phyloP scores from a whole-genome alignment of 1,140 invertebrate species.

The Neodiprion virginianus region DNA sequence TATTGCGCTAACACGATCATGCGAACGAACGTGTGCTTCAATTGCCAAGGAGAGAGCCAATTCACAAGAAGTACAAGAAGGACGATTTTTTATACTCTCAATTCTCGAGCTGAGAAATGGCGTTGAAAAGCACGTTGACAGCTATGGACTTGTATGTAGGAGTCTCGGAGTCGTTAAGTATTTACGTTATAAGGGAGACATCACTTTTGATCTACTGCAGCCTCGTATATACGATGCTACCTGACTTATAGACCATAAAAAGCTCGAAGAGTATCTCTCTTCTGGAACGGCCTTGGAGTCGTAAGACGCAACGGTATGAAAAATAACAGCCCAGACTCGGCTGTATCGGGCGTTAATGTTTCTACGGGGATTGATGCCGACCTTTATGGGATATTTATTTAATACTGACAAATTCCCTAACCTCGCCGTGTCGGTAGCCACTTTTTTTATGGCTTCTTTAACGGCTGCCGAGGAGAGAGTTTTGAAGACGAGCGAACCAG shows the following conservation, averaged over 20 bases:
- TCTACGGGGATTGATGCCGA: slow-evolving; percentile 55
- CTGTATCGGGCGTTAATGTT: slow-evolving; percentile 60
- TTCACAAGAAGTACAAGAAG: too few species aligned
- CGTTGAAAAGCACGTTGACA: not conserved
- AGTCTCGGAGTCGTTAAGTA: slow-evolving; percentile 41
- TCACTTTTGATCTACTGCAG: slow-evolving; percentile 56
- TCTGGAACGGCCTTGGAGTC: slow-evolving; percentile 29
- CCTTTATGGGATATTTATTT: slow-evolving; percentile 63
- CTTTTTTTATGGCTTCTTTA: slow-evolving; percentile 54
- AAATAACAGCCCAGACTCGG: slow-evolving; percentile 55
- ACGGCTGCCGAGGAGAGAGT: slow-evolving; percentile 39
- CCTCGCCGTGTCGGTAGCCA: slow-evolving; percentile 15
- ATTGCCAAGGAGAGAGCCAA: too few species aligned
- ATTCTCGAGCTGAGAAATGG: not conserved
- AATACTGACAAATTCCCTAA: slow-evolving; percentile 60
- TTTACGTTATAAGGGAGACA: slow-evolving; percentile 58
- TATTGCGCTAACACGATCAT: too few species aligned
- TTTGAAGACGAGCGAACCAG: not conserved
- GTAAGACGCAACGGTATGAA: slow-evolving; percentile 56
- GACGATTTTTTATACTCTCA: too few species aligned
- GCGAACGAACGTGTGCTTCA: too few species aligned
- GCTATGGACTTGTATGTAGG: not conserved
- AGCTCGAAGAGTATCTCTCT: slow-evolving; percentile 40
- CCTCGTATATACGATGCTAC: slow-evolving; percentile 41
- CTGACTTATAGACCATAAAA: slow-evolving; percentile 56